These are phyloP conservation scores for Zygogramma bicolorata DNA, from an alignment of 2,888 invertebrate genomes.

Conservation along the genomic window DNA sequence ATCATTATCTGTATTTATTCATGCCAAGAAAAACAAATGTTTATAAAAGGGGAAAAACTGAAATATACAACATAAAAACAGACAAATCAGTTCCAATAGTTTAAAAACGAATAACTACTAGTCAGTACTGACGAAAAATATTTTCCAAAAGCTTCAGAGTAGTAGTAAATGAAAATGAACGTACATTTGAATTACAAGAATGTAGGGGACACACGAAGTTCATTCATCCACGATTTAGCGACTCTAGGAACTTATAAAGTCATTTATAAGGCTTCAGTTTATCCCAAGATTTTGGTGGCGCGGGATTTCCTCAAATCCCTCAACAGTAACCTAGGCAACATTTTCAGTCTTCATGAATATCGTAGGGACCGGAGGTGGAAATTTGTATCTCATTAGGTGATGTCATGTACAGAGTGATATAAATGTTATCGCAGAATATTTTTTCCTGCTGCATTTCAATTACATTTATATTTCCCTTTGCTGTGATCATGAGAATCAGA, in stretches of 20 bases:
- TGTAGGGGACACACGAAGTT: conserved; percentile 34
- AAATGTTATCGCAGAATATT: neutral
- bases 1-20: no score
- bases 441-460: no score
- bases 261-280: conserved; percentile 56
- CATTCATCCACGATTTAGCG: conserved; percentile 41
- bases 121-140: no score
- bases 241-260: conserved; percentile 50
- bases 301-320: conserved; percentile 47
- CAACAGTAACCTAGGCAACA: conserved; percentile 43
- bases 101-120: no score
- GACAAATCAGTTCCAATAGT: no score
- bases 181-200: conserved; percentile 20
- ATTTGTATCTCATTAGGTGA: conserved; percentile 26
- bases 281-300: conserved; percentile 44
- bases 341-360: conserved; percentile 41
- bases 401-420: neutral
- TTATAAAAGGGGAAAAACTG: no score
- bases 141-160: no score
- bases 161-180: no score
- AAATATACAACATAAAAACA: no score
- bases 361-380: conserved; percentile 28
- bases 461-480: no score
- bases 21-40: no score
- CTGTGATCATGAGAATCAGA: no score